Conservation (phyloP, 2,888 invertebrate genomes). For the Andrena praecox region DNA sequence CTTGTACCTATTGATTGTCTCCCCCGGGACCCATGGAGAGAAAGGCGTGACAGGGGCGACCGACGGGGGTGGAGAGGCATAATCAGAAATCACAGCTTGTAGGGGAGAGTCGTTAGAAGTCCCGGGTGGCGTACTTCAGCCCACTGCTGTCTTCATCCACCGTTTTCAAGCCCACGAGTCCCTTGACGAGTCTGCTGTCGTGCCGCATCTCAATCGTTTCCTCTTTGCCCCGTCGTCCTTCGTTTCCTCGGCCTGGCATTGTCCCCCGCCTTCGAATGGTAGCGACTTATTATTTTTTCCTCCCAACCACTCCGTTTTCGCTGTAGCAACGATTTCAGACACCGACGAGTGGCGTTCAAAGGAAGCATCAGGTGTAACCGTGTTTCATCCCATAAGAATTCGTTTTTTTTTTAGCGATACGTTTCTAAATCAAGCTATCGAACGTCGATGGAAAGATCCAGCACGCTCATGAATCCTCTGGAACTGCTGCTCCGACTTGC, state of each 20-base stretch:
- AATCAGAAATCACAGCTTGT: conserved; percentile 76
- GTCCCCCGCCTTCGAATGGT: conserved; percentile 32
- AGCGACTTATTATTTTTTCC: conserved; percentile 68
- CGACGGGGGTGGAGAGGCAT: conserved; percentile 59
- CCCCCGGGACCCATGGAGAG: conserved; percentile 38
- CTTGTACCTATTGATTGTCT: conserved; percentile 52
- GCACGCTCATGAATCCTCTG: not conserved
- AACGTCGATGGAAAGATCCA: not conserved
- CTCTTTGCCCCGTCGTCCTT: conserved; percentile 22
- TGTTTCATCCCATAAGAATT: conserved; percentile 13
- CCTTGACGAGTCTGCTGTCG: conserved; percentile 70
- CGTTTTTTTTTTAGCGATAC: not conserved
- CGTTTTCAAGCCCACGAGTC: conserved; percentile 51
- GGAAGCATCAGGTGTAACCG: conserved; percentile 36
- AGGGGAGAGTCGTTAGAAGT: conserved; percentile 73
- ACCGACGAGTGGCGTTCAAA: conserved; percentile 29
- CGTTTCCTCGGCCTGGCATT: conserved; percentile 18
- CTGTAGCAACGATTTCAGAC: conserved; percentile 21
- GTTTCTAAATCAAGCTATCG: not conserved
- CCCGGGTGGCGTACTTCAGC: conserved; percentile 66
- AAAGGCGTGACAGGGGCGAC: conserved; percentile 54
- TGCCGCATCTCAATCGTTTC: conserved; percentile 74
- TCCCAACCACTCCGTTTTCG: conserved; percentile 15
- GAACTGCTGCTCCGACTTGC: not conserved
- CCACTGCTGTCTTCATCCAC: conserved; percentile 55